A percentile compares a stretch with the other conserved stretches of the same genome.
phyloP scores from a whole-genome alignment of 53 echinoderm and acorn worm species.

The Antedon mediterranea region DNA sequence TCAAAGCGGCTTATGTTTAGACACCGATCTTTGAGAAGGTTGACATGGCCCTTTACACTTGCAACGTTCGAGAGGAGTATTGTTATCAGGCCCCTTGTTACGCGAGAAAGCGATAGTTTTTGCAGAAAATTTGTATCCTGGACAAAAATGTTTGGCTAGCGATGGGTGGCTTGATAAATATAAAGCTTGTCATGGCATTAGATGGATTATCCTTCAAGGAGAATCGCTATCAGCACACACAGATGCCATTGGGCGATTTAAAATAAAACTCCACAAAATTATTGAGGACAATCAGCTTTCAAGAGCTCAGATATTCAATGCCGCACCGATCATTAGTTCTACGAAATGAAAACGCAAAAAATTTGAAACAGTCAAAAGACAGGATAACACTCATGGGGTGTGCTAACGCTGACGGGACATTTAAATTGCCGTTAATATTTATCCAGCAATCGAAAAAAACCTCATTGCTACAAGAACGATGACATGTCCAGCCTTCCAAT shows the following conservation, averaged over 20 bases:
- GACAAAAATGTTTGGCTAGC: constrained; percentile 1
- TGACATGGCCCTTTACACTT: background rate
- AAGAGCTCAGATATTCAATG: constrained; percentile 10
- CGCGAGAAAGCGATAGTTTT: constrained; percentile 3
- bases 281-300: background rate
- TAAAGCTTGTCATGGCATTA: constrained; percentile 9
- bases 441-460: constrained; percentile 16
- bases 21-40: background rate
- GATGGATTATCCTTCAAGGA: background rate
- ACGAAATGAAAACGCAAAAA: background rate
- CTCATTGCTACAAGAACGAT: constrained; percentile 12
- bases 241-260: background rate
- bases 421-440: constrained; percentile 3
- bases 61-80: background rate
- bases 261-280: background rate
- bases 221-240: background rate
- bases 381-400: constrained; percentile 6
- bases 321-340: constrained; percentile 6
- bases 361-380: constrained; percentile 12
- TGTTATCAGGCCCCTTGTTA: constrained; percentile 1
- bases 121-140: background rate
- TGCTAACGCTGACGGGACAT: constrained; percentile 8
- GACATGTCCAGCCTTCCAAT: constrained; percentile 17
- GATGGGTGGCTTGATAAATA: constrained; percentile 18
- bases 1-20: background rate